Percentiles rank a stretch among this genome's conserved stretches.
Conservation (phyloP, 2,113 vertebrate species). For the Pelecanoides urinatrix region DNA sequence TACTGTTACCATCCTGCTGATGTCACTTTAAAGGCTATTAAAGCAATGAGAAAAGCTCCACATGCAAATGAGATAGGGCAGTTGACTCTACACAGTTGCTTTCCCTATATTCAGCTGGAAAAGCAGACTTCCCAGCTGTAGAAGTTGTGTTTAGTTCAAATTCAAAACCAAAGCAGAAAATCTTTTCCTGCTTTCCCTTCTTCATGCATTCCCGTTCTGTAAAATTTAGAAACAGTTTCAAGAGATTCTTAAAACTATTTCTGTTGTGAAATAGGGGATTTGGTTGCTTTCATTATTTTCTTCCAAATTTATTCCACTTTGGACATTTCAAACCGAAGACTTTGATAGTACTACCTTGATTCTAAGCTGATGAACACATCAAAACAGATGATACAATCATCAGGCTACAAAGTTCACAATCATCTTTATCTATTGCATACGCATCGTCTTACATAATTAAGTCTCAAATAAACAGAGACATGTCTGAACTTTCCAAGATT, state of each 20-base stretch:
- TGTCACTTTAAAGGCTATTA: not conserved
- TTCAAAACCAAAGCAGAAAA: not conserved
- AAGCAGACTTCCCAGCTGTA: not conserved
- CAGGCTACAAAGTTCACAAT: not conserved
- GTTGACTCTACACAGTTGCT: not conserved
- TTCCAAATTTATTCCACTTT: not conserved
- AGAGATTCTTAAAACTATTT: not conserved
- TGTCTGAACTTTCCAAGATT: not conserved
- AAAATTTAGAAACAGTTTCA: not conserved
- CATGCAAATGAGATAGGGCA: not conserved
- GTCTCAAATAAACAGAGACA: not conserved
- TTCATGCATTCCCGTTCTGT: not conserved
- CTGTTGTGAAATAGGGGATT: not conserved
- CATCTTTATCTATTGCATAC: not conserved
- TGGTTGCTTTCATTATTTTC: slow-evolving; percentile 14
- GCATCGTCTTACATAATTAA: not conserved
- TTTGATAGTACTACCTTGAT: not conserved
- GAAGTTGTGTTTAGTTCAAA: not conserved
- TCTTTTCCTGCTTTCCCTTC: not conserved
- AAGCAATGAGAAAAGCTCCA: not conserved
- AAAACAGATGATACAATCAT: not conserved
- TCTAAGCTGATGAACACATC: not conserved
- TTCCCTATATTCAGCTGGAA: not conserved
- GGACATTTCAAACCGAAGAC: not conserved
- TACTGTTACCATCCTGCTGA: not conserved